These are phyloP conservation scores for Latrodectus geometricus DNA, from an alignment of 1,140 invertebrate species.

Conservation along the genomic window DNA sequence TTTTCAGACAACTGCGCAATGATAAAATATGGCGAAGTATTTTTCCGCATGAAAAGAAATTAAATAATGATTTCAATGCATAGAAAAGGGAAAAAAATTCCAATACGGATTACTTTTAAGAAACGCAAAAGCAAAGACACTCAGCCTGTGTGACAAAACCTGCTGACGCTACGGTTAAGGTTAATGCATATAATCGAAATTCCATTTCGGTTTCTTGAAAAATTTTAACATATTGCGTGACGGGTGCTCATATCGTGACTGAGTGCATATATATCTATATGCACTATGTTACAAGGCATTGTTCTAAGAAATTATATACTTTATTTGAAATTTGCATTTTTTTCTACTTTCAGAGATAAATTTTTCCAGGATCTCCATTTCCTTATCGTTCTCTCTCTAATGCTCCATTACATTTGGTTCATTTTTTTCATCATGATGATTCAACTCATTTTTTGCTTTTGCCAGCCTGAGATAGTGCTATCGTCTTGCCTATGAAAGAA, in stretches of 20 bases:
- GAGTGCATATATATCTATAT: background rate
- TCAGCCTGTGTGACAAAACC: background rate
- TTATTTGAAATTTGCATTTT: constrained; percentile 29
- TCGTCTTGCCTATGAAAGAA: background rate
- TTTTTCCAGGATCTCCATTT: background rate
- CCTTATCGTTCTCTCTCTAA: constrained; percentile 1
- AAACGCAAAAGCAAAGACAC: too few species aligned
- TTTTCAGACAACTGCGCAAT: too few species aligned
- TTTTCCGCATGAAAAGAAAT: too few species aligned
- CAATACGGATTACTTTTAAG: too few species aligned
- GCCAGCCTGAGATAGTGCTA: background rate
- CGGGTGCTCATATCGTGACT: background rate
- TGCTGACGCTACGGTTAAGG: background rate
- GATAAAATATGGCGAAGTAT: too few species aligned
- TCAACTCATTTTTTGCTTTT: background rate
- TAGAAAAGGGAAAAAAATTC: too few species aligned
- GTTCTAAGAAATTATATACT: constrained; percentile 1
- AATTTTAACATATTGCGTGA: constrained; percentile 12
- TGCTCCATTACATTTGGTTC: background rate
- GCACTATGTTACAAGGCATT: background rate
- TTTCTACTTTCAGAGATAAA: constrained; percentile 19
- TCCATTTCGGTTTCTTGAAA: background rate
- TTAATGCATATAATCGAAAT: background rate
- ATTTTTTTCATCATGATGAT: background rate
- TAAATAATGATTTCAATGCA: too few species aligned